These are phyloP conservation scores for Hyaena hyaena DNA, from an alignment of 2,113 vertebrate species.

Conservation along the genomic window DNA sequence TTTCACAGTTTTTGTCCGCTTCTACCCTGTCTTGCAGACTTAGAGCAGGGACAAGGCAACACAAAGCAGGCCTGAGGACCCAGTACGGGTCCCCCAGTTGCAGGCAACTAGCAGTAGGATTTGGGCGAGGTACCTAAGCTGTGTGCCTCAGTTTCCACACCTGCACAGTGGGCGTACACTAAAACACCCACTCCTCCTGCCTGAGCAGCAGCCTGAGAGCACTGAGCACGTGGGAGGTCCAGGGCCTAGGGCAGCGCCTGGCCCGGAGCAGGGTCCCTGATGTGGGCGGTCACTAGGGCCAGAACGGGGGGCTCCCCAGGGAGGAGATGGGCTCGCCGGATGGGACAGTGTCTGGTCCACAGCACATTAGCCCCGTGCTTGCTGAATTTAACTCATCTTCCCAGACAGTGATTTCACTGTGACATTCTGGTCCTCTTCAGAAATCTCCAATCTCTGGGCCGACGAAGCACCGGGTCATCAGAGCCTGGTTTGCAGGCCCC, in stretches of 20 bases:
- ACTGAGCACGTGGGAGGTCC: accelerated
- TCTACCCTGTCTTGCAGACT: background rate
- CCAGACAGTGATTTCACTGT: accelerated
- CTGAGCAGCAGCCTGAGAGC: accelerated
- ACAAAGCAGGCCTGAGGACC: background rate
- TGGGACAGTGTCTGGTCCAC: background rate
- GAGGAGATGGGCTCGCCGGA: accelerated
- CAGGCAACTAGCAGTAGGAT: background rate
- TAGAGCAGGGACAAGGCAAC: background rate
- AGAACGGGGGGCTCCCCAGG: background rate
- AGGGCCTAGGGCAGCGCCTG: background rate
- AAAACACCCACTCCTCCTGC: background rate
- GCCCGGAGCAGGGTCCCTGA: background rate
- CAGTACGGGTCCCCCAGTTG: background rate
- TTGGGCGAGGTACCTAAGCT: background rate
- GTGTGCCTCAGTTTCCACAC: background rate
- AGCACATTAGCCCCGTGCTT: accelerated
- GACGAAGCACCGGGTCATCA: accelerated
- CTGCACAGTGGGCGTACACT: too few relatives aligned
- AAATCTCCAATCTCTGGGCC: background rate
- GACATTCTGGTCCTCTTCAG: background rate
- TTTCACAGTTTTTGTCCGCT: background rate
- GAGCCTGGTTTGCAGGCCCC: background rate
- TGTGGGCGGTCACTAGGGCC: background rate
- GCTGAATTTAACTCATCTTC: accelerated